Base-by-base conservation (phyloP, 2,113 vertebrate species). In the Pangasianodon hypophthalmus region DNA sequence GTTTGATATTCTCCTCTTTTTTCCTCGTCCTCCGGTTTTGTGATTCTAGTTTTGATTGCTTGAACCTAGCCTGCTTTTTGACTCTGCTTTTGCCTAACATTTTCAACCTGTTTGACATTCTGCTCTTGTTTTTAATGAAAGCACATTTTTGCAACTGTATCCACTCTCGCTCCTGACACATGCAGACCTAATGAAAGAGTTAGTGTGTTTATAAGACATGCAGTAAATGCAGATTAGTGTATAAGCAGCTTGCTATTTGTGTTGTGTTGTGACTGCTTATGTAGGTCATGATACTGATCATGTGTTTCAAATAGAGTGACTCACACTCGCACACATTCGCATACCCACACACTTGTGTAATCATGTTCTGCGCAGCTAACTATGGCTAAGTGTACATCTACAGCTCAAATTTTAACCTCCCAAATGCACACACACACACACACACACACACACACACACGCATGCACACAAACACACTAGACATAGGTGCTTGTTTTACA, bases 201-300 rank as follows among this genome's bases (percentile, higher is more conserved):
- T 21, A 21, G 16, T 19, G 32, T 19, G 32, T 73, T 37, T 37
- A 44, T 48, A 77, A 8, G 44, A 77, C 73, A 77, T 48, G 73
- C 44, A 37, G 64, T 37, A 52, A 0, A 16, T 56, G 71, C 24
- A 52, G 50, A 75, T 73, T 87, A 75, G 8, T 18, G 50, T 6
- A 56, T 87, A 87, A 87, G 64, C 85, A 87, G 85, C 67, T 73
- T 75, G 50, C 24, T 52, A n/a, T 32, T 73, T 86, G 62, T 85
- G 84, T 73, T 86, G 62, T 85, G 84, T 85, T 85, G 62, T 85
- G 84, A 85, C 62, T 86, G 48, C 9, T 24, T 56, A 54, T 75
- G 85, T 44, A 56, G 85, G 67, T 56, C 85, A 19, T 62, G 69
- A 90, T 71, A 71, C 79, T 19, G n/a, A 52, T 71, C 10, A 56